These are phyloP conservation scores for Ochotona princeps DNA, from an alignment of 2,113 vertebrate genomes.

Conservation along the genomic window DNA sequence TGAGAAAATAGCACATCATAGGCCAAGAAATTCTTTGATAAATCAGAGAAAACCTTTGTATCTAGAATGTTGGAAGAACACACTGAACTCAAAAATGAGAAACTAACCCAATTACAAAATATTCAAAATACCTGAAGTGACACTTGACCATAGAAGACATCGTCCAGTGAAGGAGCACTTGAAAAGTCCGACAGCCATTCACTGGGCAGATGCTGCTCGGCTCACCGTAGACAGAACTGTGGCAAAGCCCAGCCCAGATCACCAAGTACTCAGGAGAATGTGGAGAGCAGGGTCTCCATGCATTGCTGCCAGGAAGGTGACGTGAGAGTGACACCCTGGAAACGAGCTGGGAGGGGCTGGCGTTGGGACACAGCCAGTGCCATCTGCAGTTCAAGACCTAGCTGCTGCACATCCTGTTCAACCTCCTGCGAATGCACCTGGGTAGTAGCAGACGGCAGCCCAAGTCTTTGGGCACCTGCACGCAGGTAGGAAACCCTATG, in stretches of 20 bases:
- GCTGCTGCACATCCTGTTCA: too few species aligned
- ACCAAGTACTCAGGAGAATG: too few species aligned
- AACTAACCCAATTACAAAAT: not conserved
- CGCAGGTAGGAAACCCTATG: too few species aligned
- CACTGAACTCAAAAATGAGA: not conserved
- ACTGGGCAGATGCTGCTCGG: not conserved
- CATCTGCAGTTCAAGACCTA: too few species aligned
- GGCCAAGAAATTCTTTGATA: not conserved
- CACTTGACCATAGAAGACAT: not conserved
- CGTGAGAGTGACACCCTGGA: not conserved
- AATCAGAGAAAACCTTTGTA: not conserved
- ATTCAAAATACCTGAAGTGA: not conserved
- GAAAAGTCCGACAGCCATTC: not conserved
- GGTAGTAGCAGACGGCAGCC: too few species aligned
- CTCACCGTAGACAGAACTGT: not conserved
- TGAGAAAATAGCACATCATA: not conserved
- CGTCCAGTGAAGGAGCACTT: not conserved
- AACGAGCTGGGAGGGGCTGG: not conserved
- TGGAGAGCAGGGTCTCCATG: rapidly evolving
- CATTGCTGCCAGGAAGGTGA: not conserved
- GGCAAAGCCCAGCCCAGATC: not conserved
- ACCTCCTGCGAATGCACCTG: too few species aligned
- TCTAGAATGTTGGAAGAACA: not conserved
- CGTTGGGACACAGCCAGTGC: too few species aligned
- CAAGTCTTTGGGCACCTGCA: too few species aligned